Evolutionary conservation across 2,797 vertebrate genomes (phyloP).

Genomic region (Macroramphosus scolopax): DNA sequence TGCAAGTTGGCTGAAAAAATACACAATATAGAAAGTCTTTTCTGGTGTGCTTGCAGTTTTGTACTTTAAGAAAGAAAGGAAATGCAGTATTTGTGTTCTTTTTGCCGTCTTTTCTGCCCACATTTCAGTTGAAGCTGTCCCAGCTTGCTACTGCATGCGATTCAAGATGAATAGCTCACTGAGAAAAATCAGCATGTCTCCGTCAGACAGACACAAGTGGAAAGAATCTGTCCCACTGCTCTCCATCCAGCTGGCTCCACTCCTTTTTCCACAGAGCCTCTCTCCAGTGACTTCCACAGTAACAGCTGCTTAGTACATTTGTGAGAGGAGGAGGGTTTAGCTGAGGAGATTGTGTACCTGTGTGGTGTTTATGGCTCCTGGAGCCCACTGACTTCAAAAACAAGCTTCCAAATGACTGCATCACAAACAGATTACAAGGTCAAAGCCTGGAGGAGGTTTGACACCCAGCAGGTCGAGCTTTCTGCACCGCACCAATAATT

Average conservation of each 20-base stretch:
- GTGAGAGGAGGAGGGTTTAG: constrained; percentile 14
- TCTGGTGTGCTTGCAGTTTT: too few relatives aligned
- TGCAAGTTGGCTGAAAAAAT: not conserved
- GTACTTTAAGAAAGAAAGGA: too few relatives aligned
- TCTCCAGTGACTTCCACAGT: constrained; percentile 62
- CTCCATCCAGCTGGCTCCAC: constrained; percentile 64
- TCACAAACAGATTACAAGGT: constrained; percentile 24
- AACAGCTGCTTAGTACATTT: constrained; percentile 74
- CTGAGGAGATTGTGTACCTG: constrained; percentile 49
- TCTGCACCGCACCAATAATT: constrained; percentile 20
- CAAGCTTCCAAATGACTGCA: constrained; percentile 21
- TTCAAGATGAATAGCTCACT: constrained; percentile 38
- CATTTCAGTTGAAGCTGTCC: not conserved
- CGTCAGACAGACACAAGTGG: constrained; percentile 64
- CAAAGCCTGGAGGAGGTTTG: constrained; percentile 9
- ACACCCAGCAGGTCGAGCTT: not conserved
- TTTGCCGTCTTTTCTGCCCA: too few relatives aligned
- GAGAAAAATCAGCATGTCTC: constrained; percentile 44
- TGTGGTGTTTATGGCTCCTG: constrained; percentile 42
- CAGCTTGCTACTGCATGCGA: constrained; percentile 9
- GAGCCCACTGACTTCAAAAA: constrained; percentile 19
- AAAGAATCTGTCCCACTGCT: constrained; percentile 62
- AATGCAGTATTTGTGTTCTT: too few relatives aligned
- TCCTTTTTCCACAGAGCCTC: constrained; percentile 64
- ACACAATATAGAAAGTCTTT: too few relatives aligned